Conservation (phyloP, 2,797 vertebrate genomes). For the Danio kyathit region DNA sequence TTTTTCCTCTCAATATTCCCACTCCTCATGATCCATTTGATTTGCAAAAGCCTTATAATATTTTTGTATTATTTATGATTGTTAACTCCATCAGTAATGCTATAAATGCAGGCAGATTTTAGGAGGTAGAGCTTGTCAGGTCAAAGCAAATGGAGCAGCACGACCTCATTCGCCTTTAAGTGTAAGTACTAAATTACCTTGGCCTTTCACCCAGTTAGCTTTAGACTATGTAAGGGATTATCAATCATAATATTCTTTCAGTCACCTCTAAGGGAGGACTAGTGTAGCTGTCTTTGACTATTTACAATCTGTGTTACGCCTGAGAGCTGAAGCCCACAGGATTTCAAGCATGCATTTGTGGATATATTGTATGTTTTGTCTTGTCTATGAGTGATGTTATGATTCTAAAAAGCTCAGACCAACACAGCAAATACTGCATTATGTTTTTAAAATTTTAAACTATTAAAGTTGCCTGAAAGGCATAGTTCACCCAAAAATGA, state of each 20-base stretch:
- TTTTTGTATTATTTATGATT: background rate
- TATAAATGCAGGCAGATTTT: slow-evolving; percentile 31
- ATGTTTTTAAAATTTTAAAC: background rate
- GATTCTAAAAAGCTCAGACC: background rate
- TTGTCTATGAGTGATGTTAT: background rate
- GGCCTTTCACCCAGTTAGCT: slow-evolving; percentile 69
- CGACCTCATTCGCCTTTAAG: slow-evolving; percentile 50
- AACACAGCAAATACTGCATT: background rate
- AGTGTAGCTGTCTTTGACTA: slow-evolving; percentile 43
- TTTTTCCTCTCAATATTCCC: slow-evolving; percentile 4
- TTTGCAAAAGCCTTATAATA: slow-evolving; percentile 26
- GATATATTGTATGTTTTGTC: background rate
- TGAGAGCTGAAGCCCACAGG: slow-evolving; percentile 22
- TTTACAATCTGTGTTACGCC: slow-evolving; percentile 13
- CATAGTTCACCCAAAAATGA: too few species aligned
- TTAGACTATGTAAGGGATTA: slow-evolving; percentile 77
- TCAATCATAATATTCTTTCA: slow-evolving; percentile 66
- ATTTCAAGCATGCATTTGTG: background rate
- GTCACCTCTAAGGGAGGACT: slow-evolving; percentile 26
- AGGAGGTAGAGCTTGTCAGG: slow-evolving; percentile 27
- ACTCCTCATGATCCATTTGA: slow-evolving; percentile 33
- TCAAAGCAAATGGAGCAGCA: slow-evolving; percentile 50
- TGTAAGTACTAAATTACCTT: slow-evolving; percentile 71
- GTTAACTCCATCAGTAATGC: slow-evolving; percentile 46
- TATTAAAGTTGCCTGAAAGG: too few species aligned